phyloP scores from a whole-genome alignment of 2,888 invertebrate species.

The Lepetodrilus schrolli region DNA sequence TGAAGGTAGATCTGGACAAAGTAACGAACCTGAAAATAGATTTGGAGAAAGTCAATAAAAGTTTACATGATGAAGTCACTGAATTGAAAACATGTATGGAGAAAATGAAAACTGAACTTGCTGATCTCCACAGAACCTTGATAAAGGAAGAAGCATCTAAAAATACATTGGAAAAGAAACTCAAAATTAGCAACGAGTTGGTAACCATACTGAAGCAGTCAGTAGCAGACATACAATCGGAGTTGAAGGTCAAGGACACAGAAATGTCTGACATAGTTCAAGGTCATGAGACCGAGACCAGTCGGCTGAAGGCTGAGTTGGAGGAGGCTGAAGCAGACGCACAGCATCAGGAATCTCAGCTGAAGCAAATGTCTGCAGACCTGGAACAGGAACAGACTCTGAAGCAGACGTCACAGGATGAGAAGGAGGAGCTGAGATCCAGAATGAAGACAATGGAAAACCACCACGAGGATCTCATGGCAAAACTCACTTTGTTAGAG shows the following conservation, averaged over 20 bases:
- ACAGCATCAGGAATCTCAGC: slow-evolving; percentile 41
- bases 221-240: slow-evolving; percentile 20
- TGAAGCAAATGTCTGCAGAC: slow-evolving; percentile 43
- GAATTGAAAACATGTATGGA: slow-evolving; percentile 35
- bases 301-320: slow-evolving; percentile 39
- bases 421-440: slow-evolving; percentile 27
- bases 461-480: not conserved
- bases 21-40: slow-evolving; percentile 33
- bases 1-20: slow-evolving; percentile 34
- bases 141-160: slow-evolving; percentile 21
- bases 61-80: slow-evolving; percentile 21
- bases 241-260: not conserved
- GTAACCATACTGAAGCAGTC: slow-evolving; percentile 31
- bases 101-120: slow-evolving; percentile 25
- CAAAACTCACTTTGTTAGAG: slow-evolving; percentile 3
- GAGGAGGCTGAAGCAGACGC: slow-evolving; percentile 46
- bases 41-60: slow-evolving; percentile 34
- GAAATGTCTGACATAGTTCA: not conserved
- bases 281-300: slow-evolving; percentile 39
- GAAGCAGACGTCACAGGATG: not conserved
- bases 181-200: slow-evolving; percentile 22
- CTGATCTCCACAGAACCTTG: slow-evolving; percentile 17
- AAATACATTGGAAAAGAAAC: slow-evolving; percentile 37
- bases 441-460: slow-evolving; percentile 20
- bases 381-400: slow-evolving; percentile 34